Conservation (phyloP, 2,888 invertebrate species). For the Julus scandinavius region DNA sequence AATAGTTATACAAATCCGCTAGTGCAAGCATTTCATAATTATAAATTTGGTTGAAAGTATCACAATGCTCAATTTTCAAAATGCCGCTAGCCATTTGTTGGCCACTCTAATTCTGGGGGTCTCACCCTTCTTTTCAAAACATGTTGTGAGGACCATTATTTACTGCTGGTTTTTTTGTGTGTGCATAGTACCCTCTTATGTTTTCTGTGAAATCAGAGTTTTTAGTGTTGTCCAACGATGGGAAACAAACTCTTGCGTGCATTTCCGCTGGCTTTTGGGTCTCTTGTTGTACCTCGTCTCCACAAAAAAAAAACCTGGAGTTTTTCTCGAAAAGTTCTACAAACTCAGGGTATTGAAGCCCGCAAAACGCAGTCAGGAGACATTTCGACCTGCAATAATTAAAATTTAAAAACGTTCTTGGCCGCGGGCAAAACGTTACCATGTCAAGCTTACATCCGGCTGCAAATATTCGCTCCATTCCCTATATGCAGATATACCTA, state of each 20-base stretch:
- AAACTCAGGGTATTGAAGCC: background rate
- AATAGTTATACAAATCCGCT: background rate
- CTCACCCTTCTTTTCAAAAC: background rate
- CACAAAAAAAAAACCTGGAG: background rate
- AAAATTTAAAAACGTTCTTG: slow-evolving; percentile 3
- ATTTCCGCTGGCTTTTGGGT: background rate
- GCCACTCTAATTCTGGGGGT: background rate
- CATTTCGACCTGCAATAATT: slow-evolving; percentile 39
- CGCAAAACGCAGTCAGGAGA: slow-evolving; percentile 17
- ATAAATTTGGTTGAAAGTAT: background rate
- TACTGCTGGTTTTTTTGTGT: background rate
- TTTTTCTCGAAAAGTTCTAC: background rate
- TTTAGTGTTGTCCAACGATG: slow-evolving; percentile 6
- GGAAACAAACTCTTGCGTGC: background rate
- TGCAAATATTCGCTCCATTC: background rate
- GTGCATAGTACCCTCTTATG: background rate
- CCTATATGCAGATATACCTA: slow-evolving; percentile 15
- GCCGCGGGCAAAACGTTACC: background rate
- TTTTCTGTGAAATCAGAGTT: background rate
- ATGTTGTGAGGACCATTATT: background rate
- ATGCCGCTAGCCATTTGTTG: background rate
- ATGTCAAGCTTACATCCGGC: slow-evolving; percentile 22
- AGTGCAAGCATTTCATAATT: background rate
- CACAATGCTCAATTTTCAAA: background rate
- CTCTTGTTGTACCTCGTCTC: background rate